Evolutionary conservation across 2,797 vertebrate genomes (phyloP).

Genomic region (Phrynocephalus forsythii): DNA sequence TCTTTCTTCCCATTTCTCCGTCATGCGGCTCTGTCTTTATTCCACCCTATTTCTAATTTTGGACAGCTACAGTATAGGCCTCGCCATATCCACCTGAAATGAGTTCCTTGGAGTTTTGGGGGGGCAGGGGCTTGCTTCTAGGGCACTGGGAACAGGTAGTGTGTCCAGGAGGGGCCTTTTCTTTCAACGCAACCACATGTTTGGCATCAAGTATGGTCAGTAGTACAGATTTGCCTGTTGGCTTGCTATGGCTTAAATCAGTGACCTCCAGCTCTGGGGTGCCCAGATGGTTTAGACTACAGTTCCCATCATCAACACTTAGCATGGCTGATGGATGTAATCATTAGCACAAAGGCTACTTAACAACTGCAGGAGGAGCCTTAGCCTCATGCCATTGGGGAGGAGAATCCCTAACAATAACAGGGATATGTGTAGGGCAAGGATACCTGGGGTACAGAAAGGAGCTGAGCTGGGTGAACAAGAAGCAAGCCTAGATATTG

Average conservation of each 20-base stretch:
- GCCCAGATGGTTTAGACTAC: background rate
- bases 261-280: background rate
- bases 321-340: background rate
- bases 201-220: background rate
- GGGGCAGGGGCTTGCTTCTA: background rate
- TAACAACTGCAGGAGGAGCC: background rate
- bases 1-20: background rate
- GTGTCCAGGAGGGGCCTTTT: too few relatives aligned
- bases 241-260: background rate
- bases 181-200: background rate
- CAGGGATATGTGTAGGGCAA: too few relatives aligned
- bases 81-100: background rate
- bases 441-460: too few relatives aligned
- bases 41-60: constrained; percentile 10
- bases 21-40: background rate
- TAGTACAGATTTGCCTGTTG: background rate
- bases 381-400: background rate
- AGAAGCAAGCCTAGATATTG: too few relatives aligned
- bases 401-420: too few relatives aligned
- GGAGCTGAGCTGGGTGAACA: too few relatives aligned
- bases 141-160: background rate
- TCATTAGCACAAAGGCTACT: background rate
- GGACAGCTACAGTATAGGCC: background rate
- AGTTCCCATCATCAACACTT: background rate
- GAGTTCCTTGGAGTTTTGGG: background rate